Percentiles rank a stretch among this genome's conserved stretches.
phyloP scores from a whole-genome alignment of 2,113 vertebrate genomes.

The Merops nubicus region DNA sequence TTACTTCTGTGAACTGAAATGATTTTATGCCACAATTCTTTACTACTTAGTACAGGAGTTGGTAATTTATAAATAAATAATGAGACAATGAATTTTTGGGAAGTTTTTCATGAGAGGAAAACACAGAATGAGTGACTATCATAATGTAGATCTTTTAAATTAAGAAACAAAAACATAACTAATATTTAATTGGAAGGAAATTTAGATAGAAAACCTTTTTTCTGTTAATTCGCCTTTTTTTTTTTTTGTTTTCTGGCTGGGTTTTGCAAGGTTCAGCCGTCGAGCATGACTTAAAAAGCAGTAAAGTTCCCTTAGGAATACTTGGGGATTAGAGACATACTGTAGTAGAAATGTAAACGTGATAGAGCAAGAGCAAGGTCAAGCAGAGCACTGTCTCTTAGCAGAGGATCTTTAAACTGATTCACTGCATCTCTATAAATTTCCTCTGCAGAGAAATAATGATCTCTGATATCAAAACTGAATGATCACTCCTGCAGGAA shows the following conservation, averaged over 20 bases:
- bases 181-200: neutral
- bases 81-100: neutral
- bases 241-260: neutral
- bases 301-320: conserved; percentile 63
- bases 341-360: conserved; percentile 73
- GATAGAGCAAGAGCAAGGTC: conserved; percentile 68
- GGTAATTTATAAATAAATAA: neutral
- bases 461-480: conserved; percentile 3
- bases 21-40: neutral
- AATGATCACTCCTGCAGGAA: conserved; percentile 7
- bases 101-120: neutral
- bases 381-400: conserved; percentile 62
- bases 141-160: neutral
- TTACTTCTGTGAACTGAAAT: neutral
- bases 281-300: conserved; percentile 44
- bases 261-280: conserved; percentile 58
- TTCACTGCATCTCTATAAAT: conserved; percentile 66
- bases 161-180: neutral
- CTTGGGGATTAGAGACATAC: conserved; percentile 64
- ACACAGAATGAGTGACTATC: neutral
- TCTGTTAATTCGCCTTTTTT: neutral
- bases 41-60: neutral
- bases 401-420: conserved; percentile 69
- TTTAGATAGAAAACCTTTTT: neutral
- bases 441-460: conserved; percentile 36